Evolutionary conservation across 2,797 vertebrate species (phyloP).

Genomic region (Dipus sagitta): DNA sequence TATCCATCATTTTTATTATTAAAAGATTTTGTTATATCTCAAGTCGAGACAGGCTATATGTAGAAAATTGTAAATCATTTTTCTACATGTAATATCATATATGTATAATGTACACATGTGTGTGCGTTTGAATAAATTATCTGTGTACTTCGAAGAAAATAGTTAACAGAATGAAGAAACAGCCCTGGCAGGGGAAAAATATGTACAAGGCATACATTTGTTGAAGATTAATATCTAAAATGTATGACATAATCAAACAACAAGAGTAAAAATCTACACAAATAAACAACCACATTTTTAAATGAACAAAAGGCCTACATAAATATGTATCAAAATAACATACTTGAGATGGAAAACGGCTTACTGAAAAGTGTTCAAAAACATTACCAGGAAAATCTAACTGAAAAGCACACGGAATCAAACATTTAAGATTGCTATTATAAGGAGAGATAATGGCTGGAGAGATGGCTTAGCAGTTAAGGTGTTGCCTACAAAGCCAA

Average conservation of each 20-base stretch:
- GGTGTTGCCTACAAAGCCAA: too few species aligned
- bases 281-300: not conserved
- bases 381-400: not conserved
- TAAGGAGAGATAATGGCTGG: too few species aligned
- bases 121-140: not conserved
- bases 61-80: slow-evolving; percentile 24
- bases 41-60: not conserved
- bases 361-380: not conserved
- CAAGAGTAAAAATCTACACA: not conserved
- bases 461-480: too few species aligned
- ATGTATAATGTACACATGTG: too few species aligned
- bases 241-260: not conserved
- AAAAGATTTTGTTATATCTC: not conserved
- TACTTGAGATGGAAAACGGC: not conserved
- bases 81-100: not conserved
- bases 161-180: not conserved
- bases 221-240: not conserved
- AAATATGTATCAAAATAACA: not conserved
- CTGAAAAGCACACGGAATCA: not conserved
- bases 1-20: not conserved
- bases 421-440: too few species aligned
- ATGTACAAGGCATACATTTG: too few species aligned
- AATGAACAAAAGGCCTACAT: not conserved
- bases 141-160: not conserved
- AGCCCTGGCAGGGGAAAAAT: not conserved